Percentiles rank a stretch among this genome's conserved stretches.
These are phyloP conservation scores for Epinephelus cyanopodus DNA, from an alignment of 2,113 vertebrate species.

Conservation along the genomic window DNA sequence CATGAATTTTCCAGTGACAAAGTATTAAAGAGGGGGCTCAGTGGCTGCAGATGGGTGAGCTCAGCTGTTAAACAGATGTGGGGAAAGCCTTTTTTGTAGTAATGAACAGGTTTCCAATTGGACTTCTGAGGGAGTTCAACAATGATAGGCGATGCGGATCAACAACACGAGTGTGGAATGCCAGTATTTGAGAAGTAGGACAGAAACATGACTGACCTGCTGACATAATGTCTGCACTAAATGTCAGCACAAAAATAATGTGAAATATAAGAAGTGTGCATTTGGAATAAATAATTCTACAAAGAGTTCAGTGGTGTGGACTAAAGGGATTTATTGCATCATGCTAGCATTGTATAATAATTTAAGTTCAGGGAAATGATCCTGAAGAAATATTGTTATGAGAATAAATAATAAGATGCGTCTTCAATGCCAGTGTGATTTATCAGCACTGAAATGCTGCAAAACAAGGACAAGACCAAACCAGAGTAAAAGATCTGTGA, in stretches of 20 bases:
- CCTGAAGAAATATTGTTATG: no score
- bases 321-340: no score
- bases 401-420: no score
- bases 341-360: no score
- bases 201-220: background rate
- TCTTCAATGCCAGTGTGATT: no score
- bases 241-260: background rate
- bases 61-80: slow-evolving; percentile 62
- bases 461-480: no score
- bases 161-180: background rate
- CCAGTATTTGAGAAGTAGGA: background rate
- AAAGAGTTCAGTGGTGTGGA: no score
- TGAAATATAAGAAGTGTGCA: no score
- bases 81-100: background rate
- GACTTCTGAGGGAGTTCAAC: slow-evolving; percentile 48
- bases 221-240: background rate
- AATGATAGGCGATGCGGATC: background rate
- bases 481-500: no score
- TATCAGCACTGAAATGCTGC: no score
- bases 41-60: background rate
- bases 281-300: no score
- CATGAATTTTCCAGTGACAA: slow-evolving; percentile 65
- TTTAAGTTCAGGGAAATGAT: no score
- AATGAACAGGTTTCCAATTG: slow-evolving; percentile 54
- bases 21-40: slow-evolving; percentile 27